Evolutionary conservation across 1,140 invertebrate genomes (phyloP).

Genomic region (Neelides sp.): DNA sequence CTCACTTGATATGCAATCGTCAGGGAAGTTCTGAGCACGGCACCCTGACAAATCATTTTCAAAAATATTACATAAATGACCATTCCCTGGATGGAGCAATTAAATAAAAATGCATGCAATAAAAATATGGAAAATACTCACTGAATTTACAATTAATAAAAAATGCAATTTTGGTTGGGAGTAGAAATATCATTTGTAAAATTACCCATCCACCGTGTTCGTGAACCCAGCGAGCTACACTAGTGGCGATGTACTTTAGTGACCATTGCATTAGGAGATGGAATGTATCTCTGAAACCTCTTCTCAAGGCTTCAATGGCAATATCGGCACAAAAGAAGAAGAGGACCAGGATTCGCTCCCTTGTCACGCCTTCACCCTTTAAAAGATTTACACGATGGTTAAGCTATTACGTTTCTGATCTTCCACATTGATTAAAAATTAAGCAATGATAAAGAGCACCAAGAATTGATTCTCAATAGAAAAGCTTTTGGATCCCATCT

Average conservation of each 20-base stretch:
- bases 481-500: too few species aligned
- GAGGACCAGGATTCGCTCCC: conserved; percentile 36
- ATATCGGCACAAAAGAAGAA: conserved; percentile 41
- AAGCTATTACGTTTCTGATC: too few species aligned
- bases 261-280: conserved; percentile 34
- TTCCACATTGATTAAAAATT: too few species aligned
- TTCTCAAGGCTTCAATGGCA: conserved; percentile 32
- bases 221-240: conserved; percentile 34
- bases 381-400: too few species aligned
- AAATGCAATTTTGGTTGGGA: too few species aligned
- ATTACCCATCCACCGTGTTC: conserved; percentile 35
- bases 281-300: conserved; percentile 27
- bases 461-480: too few species aligned
- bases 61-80: background rate
- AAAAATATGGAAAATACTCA: too few species aligned
- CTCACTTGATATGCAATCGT: conserved; percentile 21
- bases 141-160: too few species aligned
- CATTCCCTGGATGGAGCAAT: too few species aligned
- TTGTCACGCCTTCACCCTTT: conserved; percentile 33
- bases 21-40: conserved; percentile 18
- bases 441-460: too few species aligned
- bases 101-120: too few species aligned
- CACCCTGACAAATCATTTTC: conserved; percentile 14
- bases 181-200: too few species aligned
- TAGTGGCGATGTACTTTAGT: conserved; percentile 32